These are phyloP conservation scores for Pyrocoelia pectoralis DNA, from an alignment of 2,888 invertebrate genomes.

Conservation along the genomic window DNA sequence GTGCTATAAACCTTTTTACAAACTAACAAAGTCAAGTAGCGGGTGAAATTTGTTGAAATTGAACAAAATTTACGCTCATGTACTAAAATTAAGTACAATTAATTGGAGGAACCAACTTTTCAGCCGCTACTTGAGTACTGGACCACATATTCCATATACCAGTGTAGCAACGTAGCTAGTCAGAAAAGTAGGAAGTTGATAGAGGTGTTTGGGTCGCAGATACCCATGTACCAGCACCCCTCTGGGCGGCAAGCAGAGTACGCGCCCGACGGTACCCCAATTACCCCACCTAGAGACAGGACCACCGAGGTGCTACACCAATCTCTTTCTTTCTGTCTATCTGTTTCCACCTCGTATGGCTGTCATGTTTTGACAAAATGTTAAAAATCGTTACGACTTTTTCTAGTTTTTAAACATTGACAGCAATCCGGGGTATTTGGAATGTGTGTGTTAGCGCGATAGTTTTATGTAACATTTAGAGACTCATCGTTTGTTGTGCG, in stretches of 20 bases:
- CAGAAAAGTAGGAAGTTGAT: constrained; percentile 38
- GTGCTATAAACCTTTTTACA: constrained; percentile 20
- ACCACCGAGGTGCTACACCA: constrained; percentile 60
- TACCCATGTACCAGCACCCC: constrained; percentile 70
- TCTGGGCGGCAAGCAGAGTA: constrained; percentile 62
- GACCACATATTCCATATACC: constrained; percentile 35
- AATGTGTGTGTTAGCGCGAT: constrained; percentile 37
- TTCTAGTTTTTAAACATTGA: constrained; percentile 26
- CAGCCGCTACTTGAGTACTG: constrained; percentile 34
- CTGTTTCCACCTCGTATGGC: constrained; percentile 62
- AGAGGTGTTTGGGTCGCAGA: constrained; percentile 63
- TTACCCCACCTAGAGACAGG: constrained; percentile 60
- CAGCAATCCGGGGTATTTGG: constrained; percentile 28
- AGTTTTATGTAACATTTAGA: constrained; percentile 34
- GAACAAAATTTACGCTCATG: neutral
- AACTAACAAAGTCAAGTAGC: constrained; percentile 31
- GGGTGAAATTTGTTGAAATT: constrained; percentile 18
- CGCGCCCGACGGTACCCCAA: constrained; percentile 60
- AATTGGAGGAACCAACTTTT: constrained; percentile 5
- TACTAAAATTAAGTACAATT: neutral
- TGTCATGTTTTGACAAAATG: constrained; percentile 24
- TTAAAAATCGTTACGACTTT: neutral
- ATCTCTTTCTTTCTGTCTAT: constrained; percentile 74
- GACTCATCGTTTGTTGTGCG: constrained; percentile 33
- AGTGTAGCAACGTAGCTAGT: constrained; percentile 35